Percentiles rank a stretch among this genome's conserved stretches.
These are phyloP conservation scores for Dipodomys merriami DNA, from an alignment of 2,113 vertebrate species.

Conservation along the genomic window DNA sequence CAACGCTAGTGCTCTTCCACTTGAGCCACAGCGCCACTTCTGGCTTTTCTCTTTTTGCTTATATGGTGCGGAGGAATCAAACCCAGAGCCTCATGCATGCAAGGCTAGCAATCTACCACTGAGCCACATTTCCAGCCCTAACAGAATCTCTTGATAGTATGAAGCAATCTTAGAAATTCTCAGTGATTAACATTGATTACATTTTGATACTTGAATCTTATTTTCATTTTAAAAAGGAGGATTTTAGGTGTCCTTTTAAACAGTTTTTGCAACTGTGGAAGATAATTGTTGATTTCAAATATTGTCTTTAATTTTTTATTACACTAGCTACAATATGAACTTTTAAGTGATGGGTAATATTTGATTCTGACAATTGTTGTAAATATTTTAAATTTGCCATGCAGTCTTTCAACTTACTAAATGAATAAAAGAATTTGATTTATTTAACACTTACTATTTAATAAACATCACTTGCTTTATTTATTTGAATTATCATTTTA, in stretches of 20 bases:
- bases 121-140: background rate
- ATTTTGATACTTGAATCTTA: background rate
- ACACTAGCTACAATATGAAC: background rate
- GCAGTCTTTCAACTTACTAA: background rate
- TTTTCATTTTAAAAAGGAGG: background rate
- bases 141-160: background rate
- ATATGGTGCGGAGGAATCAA: too few relatives aligned
- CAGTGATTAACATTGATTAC: background rate
- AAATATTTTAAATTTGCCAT: background rate
- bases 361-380: background rate
- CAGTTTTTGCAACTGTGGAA: background rate
- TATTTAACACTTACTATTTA: too few relatives aligned
- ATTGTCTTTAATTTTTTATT: background rate
- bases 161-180: background rate
- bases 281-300: background rate
- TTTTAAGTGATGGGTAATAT: background rate
- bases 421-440: background rate
- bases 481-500: background rate
- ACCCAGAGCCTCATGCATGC: too few relatives aligned
- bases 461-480: too few relatives aligned
- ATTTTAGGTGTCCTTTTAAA: background rate
- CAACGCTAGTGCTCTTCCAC: too few relatives aligned
- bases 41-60: too few relatives aligned
- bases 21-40: too few relatives aligned
- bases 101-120: too few relatives aligned